These are phyloP conservation scores for Macrobrachium rosenbergii DNA, from an alignment of 1,140 invertebrate species.

Conservation along the genomic window DNA sequence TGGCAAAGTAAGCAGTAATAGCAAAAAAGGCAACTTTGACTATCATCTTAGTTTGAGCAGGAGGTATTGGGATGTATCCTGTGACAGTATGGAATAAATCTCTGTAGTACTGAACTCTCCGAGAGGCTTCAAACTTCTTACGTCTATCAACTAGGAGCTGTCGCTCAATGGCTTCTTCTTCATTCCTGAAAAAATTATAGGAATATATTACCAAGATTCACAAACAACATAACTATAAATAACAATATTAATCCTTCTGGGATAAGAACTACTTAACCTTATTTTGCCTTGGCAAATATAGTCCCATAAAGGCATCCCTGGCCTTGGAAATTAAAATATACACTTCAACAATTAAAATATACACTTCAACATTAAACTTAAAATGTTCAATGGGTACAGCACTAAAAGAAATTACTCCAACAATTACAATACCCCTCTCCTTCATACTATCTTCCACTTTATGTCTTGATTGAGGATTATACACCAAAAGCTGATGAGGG, in stretches of 20 bases:
- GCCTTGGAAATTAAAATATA: too few relatives aligned
- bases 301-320: too few relatives aligned
- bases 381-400: too few relatives aligned
- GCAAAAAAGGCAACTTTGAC: constrained; percentile 7
- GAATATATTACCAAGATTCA: not conserved
- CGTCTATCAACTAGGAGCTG: constrained; percentile 1
- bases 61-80: not conserved
- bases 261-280: too few relatives aligned
- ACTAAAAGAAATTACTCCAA: too few relatives aligned
- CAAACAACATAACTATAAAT: not conserved
- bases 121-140: constrained; percentile 5
- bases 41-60: constrained; percentile 7
- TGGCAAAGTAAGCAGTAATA: constrained; percentile 6
- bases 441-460: too few relatives aligned
- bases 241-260: not conserved
- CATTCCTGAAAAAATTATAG: not conserved
- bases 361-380: too few relatives aligned
- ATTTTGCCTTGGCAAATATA: too few relatives aligned
- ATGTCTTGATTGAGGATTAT: too few relatives aligned
- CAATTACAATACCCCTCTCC: too few relatives aligned
- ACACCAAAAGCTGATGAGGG: too few relatives aligned
- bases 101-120: constrained; percentile 11
- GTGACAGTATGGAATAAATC: not conserved
- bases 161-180: not conserved
- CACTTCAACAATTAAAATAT: too few relatives aligned